Conservation (phyloP, 2,797 vertebrate genomes). For the Myioborus miniatus region DNA sequence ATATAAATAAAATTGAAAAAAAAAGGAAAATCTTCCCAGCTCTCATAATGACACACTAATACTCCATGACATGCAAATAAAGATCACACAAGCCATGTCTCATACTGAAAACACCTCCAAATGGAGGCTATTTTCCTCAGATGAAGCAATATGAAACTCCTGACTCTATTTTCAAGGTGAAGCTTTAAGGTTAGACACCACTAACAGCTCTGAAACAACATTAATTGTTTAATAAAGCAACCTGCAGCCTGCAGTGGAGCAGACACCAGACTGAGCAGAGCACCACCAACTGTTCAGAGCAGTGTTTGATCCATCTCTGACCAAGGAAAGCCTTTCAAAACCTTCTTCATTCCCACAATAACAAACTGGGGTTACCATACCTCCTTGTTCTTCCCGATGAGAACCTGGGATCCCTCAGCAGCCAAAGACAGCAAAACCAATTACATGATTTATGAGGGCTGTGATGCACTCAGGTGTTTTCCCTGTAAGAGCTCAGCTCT, state of each 20-base stretch:
- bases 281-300: not conserved
- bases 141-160: not conserved
- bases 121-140: not conserved
- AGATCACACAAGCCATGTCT: not conserved
- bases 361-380: not conserved
- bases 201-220: not conserved
- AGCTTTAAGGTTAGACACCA: not conserved
- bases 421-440: not conserved
- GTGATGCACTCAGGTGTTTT: not conserved
- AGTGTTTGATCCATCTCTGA: not conserved
- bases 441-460: not conserved
- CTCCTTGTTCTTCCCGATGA: not conserved
- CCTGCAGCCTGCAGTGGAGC: not conserved
- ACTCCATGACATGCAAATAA: not conserved
- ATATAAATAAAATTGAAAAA: not conserved
- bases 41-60: not conserved
- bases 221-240: not conserved
- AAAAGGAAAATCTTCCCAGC: not conserved
- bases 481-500: not conserved
- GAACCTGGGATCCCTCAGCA: not conserved
- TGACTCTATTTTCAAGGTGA: not conserved
- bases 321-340: not conserved
- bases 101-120: not conserved
- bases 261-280: not conserved
- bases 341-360: not conserved